These are phyloP conservation scores for Prochilodus magdalenae DNA, from an alignment of 2,113 vertebrate species.

Conservation along the genomic window DNA sequence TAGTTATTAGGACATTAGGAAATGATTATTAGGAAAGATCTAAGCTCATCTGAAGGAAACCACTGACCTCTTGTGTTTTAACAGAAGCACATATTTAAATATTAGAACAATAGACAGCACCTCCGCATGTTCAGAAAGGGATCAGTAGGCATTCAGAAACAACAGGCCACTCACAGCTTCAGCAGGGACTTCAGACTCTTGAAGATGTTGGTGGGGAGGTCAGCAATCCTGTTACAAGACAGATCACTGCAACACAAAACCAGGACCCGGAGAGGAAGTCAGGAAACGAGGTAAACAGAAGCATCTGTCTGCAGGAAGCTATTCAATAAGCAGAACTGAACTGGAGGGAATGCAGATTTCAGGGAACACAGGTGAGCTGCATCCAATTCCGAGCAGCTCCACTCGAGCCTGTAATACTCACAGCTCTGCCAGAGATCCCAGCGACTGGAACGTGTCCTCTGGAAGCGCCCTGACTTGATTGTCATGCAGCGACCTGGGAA, in stretches of 20 bases:
- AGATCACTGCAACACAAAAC: constrained; percentile 69
- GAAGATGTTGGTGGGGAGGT: constrained; percentile 74
- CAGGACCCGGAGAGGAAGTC: not conserved
- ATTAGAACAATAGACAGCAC: too few species aligned
- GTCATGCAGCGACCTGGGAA: constrained; percentile 74
- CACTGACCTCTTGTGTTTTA: too few species aligned
- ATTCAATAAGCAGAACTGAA: not conserved
- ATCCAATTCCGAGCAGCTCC: not conserved
- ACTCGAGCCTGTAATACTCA: constrained; percentile 59
- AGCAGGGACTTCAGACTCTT: constrained; percentile 76
- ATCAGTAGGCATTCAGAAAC: too few species aligned
- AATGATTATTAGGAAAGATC: too few species aligned
- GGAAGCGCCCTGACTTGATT: constrained; percentile 80
- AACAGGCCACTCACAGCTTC: constrained; percentile 83
- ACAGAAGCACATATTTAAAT: too few species aligned
- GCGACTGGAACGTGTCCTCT: constrained; percentile 81
- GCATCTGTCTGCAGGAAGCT: not conserved
- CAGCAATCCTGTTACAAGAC: constrained; percentile 76
- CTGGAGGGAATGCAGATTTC: not conserved
- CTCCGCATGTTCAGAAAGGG: too few species aligned
- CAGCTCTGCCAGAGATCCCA: constrained; percentile 78
- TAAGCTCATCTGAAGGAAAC: too few species aligned
- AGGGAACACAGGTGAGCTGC: not conserved
- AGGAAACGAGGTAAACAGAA: not conserved
- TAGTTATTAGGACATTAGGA: too few species aligned